phyloP scores from a whole-genome alignment of 1,140 invertebrate genomes.

The Cylas formicarius region DNA sequence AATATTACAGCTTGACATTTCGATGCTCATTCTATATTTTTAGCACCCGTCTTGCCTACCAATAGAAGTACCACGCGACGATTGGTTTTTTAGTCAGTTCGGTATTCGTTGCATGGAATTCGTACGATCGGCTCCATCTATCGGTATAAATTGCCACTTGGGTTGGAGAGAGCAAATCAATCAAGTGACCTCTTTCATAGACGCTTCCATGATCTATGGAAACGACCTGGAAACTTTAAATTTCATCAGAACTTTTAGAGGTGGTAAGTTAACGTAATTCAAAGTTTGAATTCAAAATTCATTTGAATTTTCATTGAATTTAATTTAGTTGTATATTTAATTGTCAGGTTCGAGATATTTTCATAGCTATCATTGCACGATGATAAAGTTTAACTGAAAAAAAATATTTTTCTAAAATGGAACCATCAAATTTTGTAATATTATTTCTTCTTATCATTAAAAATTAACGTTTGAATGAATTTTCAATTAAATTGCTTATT shows the following conservation, averaged over 20 bases:
- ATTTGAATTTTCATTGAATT: too few relatives aligned
- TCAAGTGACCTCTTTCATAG: conserved; percentile 82
- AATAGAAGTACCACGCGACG: conserved; percentile 62
- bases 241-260: conserved; percentile 61
- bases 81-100: conserved; percentile 62
- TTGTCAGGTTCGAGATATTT: too few relatives aligned
- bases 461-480: too few relatives aligned
- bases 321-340: too few relatives aligned
- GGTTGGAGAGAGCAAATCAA: conserved; percentile 69
- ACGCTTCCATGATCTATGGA: conserved; percentile 88
- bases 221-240: conserved; percentile 72
- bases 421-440: too few relatives aligned
- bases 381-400: too few relatives aligned
- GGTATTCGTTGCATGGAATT: conserved; percentile 71
- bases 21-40: conserved; percentile 7
- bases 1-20: neutral
- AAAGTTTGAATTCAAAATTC: neutral
- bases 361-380: too few relatives aligned
- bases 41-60: conserved; percentile 79
- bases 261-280: conserved; percentile 44
- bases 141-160: conserved; percentile 60
- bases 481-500: too few relatives aligned
- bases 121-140: conserved; percentile 61
- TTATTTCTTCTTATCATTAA: too few relatives aligned
- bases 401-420: too few relatives aligned